Evolutionary conservation across 1,140 invertebrate species (phyloP).

Genomic region (Amphibalanus amphitrite): DNA sequence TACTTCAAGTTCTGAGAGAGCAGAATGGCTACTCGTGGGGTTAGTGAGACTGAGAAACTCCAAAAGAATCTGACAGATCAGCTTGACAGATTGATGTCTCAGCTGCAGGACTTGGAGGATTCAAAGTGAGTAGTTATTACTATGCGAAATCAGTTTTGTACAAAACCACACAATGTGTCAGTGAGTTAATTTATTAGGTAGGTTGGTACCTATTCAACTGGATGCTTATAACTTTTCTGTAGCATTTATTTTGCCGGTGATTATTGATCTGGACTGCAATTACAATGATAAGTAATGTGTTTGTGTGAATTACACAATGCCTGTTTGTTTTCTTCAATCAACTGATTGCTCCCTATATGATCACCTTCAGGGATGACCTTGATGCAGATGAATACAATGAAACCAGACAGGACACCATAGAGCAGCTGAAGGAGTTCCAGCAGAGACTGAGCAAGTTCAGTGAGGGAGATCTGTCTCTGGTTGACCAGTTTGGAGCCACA

Average conservation of each 20-base stretch:
- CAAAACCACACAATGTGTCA: too few species aligned
- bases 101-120: constrained; percentile 52
- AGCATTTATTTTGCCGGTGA: too few species aligned
- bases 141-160: background rate
- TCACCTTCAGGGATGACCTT: constrained; percentile 42
- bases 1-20: too few species aligned
- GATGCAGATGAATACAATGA: constrained; percentile 49
- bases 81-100: constrained; percentile 47
- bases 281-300: too few species aligned
- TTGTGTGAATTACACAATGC: too few species aligned
- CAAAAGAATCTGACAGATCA: constrained; percentile 52
- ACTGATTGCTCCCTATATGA: too few species aligned
- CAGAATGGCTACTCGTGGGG: constrained; percentile 19
- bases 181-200: too few species aligned
- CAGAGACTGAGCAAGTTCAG: constrained; percentile 44
- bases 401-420: constrained; percentile 49
- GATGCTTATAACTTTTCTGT: too few species aligned
- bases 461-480: constrained; percentile 48
- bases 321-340: too few species aligned
- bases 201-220: too few species aligned
- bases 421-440: constrained; percentile 56
- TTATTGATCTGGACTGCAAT: too few species aligned
- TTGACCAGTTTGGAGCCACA: constrained; percentile 45
- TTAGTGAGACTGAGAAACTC: constrained; percentile 40
- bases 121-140: constrained; percentile 37